Evolutionary conservation across 1,140 invertebrate species (phyloP).

Genomic region (Periplaneta americana): DNA sequence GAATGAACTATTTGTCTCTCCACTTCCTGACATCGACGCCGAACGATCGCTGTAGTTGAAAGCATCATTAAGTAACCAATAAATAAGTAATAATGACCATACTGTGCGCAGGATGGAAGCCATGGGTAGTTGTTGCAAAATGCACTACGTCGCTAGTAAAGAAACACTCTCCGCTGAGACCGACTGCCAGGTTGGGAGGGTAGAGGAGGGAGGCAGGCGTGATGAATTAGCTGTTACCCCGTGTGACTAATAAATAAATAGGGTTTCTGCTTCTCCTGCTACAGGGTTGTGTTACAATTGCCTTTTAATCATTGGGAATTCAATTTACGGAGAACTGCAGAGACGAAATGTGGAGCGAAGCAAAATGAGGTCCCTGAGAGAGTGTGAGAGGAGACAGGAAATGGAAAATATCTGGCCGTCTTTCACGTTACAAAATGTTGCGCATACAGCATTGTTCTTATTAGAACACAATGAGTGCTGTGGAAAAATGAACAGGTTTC

Average conservation of each 20-base stretch:
- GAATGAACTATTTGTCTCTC: too few relatives aligned
- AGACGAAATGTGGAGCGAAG: background rate
- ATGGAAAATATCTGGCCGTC: background rate
- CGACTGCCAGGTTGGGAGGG: background rate
- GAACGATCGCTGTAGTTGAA: too few relatives aligned
- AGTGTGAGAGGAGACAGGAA: background rate
- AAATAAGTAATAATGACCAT: too few relatives aligned
- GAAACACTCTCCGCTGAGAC: background rate
- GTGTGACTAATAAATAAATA: background rate
- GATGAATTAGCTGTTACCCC: background rate
- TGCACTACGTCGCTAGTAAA: background rate
- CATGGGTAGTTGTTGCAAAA: too few relatives aligned
- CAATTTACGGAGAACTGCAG: background rate
- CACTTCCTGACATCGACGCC: too few relatives aligned
- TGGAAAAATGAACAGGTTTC: too few relatives aligned
- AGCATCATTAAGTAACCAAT: too few relatives aligned
- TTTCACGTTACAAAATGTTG: too few relatives aligned
- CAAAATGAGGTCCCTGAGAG: background rate
- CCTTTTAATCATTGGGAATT: background rate
- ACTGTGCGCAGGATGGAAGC: too few relatives aligned
- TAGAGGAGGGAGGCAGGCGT: background rate
- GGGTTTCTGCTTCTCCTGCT: background rate
- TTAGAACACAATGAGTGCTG: too few relatives aligned
- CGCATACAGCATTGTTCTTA: too few relatives aligned
- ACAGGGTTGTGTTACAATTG: background rate